Conservation (phyloP, 2,113 vertebrate species). For the Zapus hudsonius region DNA sequence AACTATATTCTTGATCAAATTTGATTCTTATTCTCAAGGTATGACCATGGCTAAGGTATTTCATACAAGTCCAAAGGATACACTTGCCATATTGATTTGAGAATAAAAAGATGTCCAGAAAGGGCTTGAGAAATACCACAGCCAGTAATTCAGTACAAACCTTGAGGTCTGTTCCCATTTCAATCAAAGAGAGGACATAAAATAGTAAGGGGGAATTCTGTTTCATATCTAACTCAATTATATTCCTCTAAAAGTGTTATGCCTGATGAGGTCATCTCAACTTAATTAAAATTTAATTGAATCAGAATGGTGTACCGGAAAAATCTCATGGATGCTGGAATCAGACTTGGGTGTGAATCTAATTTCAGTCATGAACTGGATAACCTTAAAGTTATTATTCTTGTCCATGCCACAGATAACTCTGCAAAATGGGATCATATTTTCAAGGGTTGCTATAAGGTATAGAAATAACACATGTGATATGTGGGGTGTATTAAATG, state of each 20-base stretch:
- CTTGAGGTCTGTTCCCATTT: not conserved
- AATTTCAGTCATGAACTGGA: conserved; percentile 46
- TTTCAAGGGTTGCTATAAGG: not conserved
- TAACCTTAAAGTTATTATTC: conserved; percentile 53
- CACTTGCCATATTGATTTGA: not conserved
- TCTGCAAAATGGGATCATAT: not conserved
- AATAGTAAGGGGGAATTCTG: not conserved
- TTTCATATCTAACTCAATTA: conserved; percentile 54
- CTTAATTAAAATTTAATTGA: conserved; percentile 72
- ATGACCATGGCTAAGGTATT: not conserved
- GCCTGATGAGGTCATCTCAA: conserved; percentile 56
- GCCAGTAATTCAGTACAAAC: not conserved
- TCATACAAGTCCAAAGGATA: not conserved
- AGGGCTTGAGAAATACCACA: not conserved
- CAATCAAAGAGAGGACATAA: conserved; percentile 1
- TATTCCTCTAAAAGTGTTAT: conserved; percentile 48
- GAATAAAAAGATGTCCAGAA: not conserved
- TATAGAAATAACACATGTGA: not conserved
- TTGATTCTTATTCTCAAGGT: not conserved
- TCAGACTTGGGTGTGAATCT: conserved; percentile 55
- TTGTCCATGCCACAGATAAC: not conserved
- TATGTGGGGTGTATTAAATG: not conserved
- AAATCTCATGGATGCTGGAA: conserved; percentile 28
- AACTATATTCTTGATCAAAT: not conserved
- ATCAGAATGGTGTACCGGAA: conserved; percentile 57